phyloP scores from a whole-genome alignment of 2,888 invertebrate genomes.

The Dynastes maya region DNA sequence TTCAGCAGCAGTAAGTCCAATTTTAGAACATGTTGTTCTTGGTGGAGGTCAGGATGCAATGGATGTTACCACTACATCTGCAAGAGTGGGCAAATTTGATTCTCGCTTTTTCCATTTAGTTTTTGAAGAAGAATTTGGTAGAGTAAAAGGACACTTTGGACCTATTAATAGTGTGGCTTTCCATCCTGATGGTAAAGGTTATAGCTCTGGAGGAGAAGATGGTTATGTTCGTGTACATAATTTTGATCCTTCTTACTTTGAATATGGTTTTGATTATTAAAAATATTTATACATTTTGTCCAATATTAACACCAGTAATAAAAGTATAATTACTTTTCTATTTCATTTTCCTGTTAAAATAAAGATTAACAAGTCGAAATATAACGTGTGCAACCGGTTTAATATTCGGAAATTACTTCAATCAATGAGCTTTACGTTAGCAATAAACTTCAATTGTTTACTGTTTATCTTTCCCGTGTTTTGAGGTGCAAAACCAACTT shows the following conservation, averaged over 20 bases:
- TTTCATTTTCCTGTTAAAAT: no score
- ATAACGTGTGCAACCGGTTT: no score
- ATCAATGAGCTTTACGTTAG: no score
- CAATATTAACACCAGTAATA: no score
- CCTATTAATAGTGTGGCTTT: conserved; percentile 99
- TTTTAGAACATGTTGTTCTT: conserved; percentile 95
- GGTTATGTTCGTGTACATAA: conserved; percentile 97
- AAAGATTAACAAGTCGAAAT: no score
- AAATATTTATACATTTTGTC: no score
- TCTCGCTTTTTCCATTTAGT: conserved; percentile 92
- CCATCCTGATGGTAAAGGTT: conserved; percentile 97
- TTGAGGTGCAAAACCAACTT: no score
- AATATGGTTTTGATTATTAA: conserved; percentile 93
- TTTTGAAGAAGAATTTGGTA: conserved; percentile 97
- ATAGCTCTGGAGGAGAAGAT: conserved; percentile 98
- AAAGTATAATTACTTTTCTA: no score
- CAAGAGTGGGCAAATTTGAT: conserved; percentile 86
- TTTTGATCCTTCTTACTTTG: conserved; percentile 97
- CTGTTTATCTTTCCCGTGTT: no score
- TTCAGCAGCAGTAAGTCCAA: conserved; percentile 97
- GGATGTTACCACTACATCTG: conserved; percentile 97
- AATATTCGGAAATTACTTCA: no score
- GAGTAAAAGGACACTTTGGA: conserved; percentile 99
- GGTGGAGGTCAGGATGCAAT: conserved; percentile 99
- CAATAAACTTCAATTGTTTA: no score